Percentiles rank a stretch among this genome's conserved stretches.
These are phyloP conservation scores for Clupea harengus DNA, from an alignment of 2,113 vertebrate genomes.

Conservation along the genomic window DNA sequence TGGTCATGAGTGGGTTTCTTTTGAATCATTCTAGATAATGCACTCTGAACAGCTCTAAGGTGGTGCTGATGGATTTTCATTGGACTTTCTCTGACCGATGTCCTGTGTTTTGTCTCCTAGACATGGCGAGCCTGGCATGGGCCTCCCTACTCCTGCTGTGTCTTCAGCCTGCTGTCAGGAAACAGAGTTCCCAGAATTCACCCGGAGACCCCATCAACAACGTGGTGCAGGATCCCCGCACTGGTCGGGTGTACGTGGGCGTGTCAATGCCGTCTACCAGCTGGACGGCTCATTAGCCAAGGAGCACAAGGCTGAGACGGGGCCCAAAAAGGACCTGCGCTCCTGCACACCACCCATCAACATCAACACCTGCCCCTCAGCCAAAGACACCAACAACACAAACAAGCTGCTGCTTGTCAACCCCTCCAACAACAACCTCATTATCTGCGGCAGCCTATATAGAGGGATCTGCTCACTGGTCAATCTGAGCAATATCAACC, in stretches of 20 bases:
- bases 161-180: slow-evolving; percentile 46
- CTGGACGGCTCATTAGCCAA: slow-evolving; percentile 69
- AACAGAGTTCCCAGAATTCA: slow-evolving; percentile 27
- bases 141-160: slow-evolving; percentile 56
- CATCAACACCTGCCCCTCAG: slow-evolving; percentile 73
- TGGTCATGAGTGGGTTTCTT: neutral
- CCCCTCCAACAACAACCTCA: slow-evolving; percentile 58
- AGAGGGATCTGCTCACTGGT: slow-evolving; percentile 89
- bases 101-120: slow-evolving; percentile 45
- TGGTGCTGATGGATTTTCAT: neutral
- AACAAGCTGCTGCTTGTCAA: slow-evolving; percentile 92
- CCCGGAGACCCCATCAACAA: slow-evolving; percentile 80
- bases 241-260: slow-evolving; percentile 84
- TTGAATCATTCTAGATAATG: neutral
- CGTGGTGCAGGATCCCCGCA: slow-evolving; percentile 73
- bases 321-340: slow-evolving; percentile 80
- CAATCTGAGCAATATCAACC: slow-evolving; percentile 75
- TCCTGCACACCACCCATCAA: slow-evolving; percentile 90
- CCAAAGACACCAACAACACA: slow-evolving; percentile 76
- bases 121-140: slow-evolving; percentile 71
- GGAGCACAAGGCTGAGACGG: slow-evolving; percentile 62
- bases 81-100: slow-evolving; percentile 24
- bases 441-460: slow-evolving; percentile 91
- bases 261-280: slow-evolving; percentile 85
- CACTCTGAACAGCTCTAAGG: neutral